These are phyloP conservation scores for Thymelicus lineola DNA, from an alignment of 2,888 invertebrate species.

Conservation along the genomic window DNA sequence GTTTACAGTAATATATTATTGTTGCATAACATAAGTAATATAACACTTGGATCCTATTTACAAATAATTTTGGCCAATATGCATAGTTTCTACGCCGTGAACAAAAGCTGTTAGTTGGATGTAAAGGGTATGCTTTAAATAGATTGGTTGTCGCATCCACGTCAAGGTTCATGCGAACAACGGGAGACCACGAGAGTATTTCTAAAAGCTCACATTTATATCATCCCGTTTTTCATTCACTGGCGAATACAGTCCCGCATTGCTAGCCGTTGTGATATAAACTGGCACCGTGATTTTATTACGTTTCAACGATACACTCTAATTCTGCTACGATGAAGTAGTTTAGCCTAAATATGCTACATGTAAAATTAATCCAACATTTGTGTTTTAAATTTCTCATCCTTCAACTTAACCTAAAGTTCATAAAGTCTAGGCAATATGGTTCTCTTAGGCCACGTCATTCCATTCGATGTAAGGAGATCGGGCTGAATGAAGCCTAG, in stretches of 20 bases:
- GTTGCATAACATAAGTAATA: not conserved
- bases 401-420: conserved; percentile 20
- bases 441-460: conserved; percentile 11
- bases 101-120: not conserved
- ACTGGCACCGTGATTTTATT: not conserved
- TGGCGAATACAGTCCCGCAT: not conserved
- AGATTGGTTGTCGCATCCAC: not conserved
- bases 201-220: not conserved
- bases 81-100: not conserved
- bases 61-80: not conserved
- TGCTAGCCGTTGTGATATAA: not conserved
- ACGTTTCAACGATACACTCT: not conserved
- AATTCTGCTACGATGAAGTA: not conserved
- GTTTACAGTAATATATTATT: too few species aligned
- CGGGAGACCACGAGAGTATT: not conserved
- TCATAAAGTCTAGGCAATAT: conserved; percentile 11
- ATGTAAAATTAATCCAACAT: not conserved
- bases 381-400: conserved; percentile 4
- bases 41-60: not conserved
- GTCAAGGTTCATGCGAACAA: not conserved
- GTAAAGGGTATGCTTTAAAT: not conserved
- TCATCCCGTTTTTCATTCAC: not conserved
- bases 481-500: conserved; percentile 12
- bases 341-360: not conserved
- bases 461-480: conserved; percentile 15